These are phyloP conservation scores for Drosophila emarginata DNA, from an alignment of 2,888 invertebrate species.

Conservation along the genomic window DNA sequence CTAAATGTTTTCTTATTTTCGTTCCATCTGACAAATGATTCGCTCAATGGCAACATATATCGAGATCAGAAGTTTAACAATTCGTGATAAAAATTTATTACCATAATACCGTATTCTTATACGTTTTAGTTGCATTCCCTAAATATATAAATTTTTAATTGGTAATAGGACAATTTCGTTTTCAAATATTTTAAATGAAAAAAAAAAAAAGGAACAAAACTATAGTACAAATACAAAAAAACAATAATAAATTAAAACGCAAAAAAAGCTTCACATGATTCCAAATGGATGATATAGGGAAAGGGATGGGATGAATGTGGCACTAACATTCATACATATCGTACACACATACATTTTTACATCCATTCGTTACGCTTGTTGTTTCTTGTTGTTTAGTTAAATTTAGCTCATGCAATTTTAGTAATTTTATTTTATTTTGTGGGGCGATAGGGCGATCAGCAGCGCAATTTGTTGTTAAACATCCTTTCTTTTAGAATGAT, in stretches of 20 bases:
- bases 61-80: too few species aligned
- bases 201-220: neutral
- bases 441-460: neutral
- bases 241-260: neutral
- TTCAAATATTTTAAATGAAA: neutral
- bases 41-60: too few species aligned
- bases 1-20: too few species aligned
- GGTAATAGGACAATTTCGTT: neutral
- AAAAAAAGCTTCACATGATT: neutral
- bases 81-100: too few species aligned
- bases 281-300: neutral
- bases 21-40: too few species aligned
- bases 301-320: neutral
- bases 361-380: neutral
- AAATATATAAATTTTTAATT: neutral
- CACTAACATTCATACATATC: neutral
- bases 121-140: neutral
- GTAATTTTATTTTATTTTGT: neutral
- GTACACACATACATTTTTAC: neutral
- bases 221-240: neutral
- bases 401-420: conserved; percentile 1
- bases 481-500: conserved; percentile 14
- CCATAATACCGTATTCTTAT: neutral
- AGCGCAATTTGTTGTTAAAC: neutral
- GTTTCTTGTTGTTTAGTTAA: neutral